Evolutionary conservation across 2,113 vertebrate species (phyloP), one percentile per base, ranked within the genome.

Genomic region (Haplochromis burtoni): DNA sequence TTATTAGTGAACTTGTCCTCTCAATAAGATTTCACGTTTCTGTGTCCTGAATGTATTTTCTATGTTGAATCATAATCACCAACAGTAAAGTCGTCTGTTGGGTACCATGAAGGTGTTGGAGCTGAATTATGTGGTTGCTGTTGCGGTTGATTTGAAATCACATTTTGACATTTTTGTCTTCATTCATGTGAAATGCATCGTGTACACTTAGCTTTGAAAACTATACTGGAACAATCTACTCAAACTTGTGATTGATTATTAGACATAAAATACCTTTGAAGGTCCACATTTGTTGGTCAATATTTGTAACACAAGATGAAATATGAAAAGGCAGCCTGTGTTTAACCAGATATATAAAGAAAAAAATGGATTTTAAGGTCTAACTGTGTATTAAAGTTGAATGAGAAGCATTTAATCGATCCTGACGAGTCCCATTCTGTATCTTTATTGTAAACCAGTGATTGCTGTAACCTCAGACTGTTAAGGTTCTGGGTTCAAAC

Each of bases 401-500:
- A 26, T 29, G 68, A 26, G 42, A 0, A 29, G 40, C 40, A 5
- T 47, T 29, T 29, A 29, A 47, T 29, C 17, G 21, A 17, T 73
- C 68, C 0, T 10, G 21, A 73, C 1, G 6, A 17, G 40, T 47
- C 42, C 9, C 24, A 47, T 76, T 17, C 21, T 47, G 9, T 17
- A 2, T 0, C 8, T 45, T 42, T 17, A 26, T 0, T 26, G 9
- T 24, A 45, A 45, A 45, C 13, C 68, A 45, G 38, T 47, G 40
- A 47, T 29, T 0, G 14, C 3, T 1, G 21, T 45, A 4, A 16
- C 21, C 6, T 47, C 68, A 17, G 0, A 29, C 40, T 17, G 13
- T 73, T 1, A 45, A 26, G 21, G 40, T 1, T 73, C 38, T 73
- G 38, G 38, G 38, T 45, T 76, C 0, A 73, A 47, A 73, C 3